Evolutionary conservation across 2,888 invertebrate genomes (phyloP), one percentile per base, ranked within the genome.

Genomic region (Calephelis perditalis): DNA sequence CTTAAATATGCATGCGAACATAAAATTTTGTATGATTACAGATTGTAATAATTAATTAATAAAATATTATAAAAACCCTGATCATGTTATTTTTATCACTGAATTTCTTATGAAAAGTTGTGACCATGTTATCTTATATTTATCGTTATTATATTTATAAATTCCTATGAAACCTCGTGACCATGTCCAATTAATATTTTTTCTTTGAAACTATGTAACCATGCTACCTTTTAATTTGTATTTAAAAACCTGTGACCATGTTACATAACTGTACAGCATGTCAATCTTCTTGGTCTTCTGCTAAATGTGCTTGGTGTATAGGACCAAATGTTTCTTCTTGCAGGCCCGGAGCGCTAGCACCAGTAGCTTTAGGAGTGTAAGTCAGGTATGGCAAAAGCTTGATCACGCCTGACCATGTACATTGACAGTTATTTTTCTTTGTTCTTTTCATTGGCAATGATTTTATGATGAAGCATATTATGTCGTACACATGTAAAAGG

Each of bases 281-380:
- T 81, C 79, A 77, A 84, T 87, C 87, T 87, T 87, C 73, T 86
- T 86, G 86, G 87, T 88, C 79, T 72, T 63, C 61, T 68, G 85
- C 85, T 84, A 78, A 82, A 78, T 88, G 86, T 91, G 87, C 89
- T 87, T 87, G 78, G 87, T 91, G 89, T 91, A 89, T 84, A 84
- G 89, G 86, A 87, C 82, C 81, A 73, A 56, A 75, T 86, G 79
- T 90, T 91, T 87, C 90, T 89, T 92, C 92, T 95, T 94, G 81
- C 95, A 95, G 95, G 95, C 95, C 89, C 94, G 95, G 93, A 95
- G 95, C 92, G 95, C 95, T 91, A 95, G 95, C 93, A 95, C 95
- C 92, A 94, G 94, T 95, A 95, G 95, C 94, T 95, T 95, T 95
- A 95, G 95, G 94, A 95, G 95, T 93, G 93, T 95, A 84, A 95